Evolutionary conservation across 2,113 vertebrate species (phyloP).

Genomic region (Alexandromys fortis): DNA sequence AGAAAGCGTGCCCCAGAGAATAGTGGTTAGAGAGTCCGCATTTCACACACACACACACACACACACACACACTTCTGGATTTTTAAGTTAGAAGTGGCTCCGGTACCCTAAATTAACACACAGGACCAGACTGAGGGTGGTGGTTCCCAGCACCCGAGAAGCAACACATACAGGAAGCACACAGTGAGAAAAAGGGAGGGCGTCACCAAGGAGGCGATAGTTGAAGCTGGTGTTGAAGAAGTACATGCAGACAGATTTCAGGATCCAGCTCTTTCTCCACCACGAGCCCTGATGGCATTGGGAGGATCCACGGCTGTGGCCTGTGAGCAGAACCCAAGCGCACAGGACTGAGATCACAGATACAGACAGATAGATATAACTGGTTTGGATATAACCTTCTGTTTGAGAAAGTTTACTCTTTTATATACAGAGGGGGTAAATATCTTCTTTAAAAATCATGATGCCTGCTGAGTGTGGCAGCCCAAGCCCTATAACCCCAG

Average conservation of each 20-base stretch:
- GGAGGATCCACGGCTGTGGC: background rate
- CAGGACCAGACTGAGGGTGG: fast-evolving
- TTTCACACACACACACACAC: background rate
- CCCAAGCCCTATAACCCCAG: background rate
- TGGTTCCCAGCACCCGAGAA: background rate
- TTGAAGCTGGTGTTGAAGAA: conserved; percentile 25
- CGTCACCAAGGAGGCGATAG: background rate
- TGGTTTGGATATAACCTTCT: background rate
- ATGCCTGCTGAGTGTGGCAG: background rate
- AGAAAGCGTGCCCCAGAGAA: background rate
- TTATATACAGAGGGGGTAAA: background rate
- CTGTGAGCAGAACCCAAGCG: background rate
- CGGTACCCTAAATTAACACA: background rate
- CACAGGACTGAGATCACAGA: background rate
- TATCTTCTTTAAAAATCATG: conserved; percentile 22
- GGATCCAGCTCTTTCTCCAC: background rate
- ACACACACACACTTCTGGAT: background rate
- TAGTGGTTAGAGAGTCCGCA: background rate
- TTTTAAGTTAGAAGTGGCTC: conserved; percentile 15
- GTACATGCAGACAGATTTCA: background rate
- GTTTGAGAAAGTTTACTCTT: conserved; percentile 20
- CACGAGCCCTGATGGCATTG: background rate
- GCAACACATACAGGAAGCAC: background rate
- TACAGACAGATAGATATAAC: background rate
- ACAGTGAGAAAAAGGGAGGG: background rate